A percentile compares a stretch with the other conserved stretches of the same genome.
Evolutionary conservation across 2,113 vertebrate genomes (phyloP).

Genomic region (Pollachius pollachius): DNA sequence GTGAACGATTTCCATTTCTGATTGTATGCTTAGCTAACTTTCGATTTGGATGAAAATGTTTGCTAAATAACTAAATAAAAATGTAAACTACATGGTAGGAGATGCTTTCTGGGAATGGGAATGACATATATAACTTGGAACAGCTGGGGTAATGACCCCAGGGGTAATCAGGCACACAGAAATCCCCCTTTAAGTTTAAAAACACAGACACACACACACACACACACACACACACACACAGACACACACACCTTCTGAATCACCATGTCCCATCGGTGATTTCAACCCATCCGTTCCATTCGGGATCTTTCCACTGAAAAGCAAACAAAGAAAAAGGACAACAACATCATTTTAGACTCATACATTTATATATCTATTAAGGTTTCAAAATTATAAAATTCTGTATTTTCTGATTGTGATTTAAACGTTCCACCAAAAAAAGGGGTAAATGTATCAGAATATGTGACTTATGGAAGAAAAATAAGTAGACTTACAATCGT

Average conservation of each 20-base stretch:
- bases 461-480: not conserved
- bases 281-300: constrained; percentile 80
- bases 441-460: not conserved
- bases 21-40: no score
- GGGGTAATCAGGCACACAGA: constrained; percentile 15
- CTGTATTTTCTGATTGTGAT: not conserved
- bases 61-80: no score
- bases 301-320: constrained; percentile 88
- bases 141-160: no score
- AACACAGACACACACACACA: not conserved
- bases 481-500: constrained; percentile 84
- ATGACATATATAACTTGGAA: no score
- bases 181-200: not conserved
- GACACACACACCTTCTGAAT: constrained; percentile 79
- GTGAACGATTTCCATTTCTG: no score
- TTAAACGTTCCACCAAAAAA: no score
- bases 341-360: no score
- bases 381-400: not conserved
- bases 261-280: constrained; percentile 73
- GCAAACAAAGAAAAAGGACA: constrained; percentile 11
- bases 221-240: not conserved
- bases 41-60: no score
- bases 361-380: no score
- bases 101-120: no score
- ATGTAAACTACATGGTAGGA: no score